A percentile compares a stretch with the other conserved stretches of the same genome.
These are phyloP conservation scores for Leptodactylus fallax DNA, from an alignment of 2,797 vertebrate species.

Conservation along the genomic window DNA sequence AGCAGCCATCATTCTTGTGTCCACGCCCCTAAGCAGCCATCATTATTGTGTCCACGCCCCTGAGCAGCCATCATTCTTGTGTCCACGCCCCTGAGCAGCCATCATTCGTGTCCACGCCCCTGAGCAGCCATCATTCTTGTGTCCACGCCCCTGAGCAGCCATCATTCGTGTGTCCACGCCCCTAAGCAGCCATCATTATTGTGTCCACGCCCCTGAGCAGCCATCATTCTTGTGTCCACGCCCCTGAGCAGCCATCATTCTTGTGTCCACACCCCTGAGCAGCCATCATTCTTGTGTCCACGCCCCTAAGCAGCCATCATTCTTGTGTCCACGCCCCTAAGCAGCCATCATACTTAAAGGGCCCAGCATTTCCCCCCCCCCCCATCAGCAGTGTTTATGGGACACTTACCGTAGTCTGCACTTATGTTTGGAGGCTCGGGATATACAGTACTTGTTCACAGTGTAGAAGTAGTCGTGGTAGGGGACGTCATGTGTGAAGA, in stretches of 20 bases:
- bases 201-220: background rate
- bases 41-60: background rate
- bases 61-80: too few species aligned
- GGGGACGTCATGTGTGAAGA: conserved; percentile 92
- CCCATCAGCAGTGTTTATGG: background rate
- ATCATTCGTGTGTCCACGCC: background rate
- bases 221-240: background rate
- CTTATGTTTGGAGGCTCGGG: conserved; percentile 83
- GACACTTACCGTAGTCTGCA: conserved; percentile 89
- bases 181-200: too few species aligned
- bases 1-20: background rate
- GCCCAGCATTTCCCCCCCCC: background rate
- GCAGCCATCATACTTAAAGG: background rate
- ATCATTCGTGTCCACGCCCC: background rate
- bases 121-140: too few species aligned
- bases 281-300: background rate
- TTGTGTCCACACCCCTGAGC: background rate
- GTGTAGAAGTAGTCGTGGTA: conserved; percentile 98
- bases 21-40: background rate
- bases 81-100: background rate
- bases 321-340: background rate
- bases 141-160: background rate
- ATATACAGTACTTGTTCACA: conserved; percentile 88
- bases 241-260: too few species aligned
- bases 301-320: too few species aligned